Base-by-base conservation (phyloP, 2,113 vertebrate species). In the Corydoras maculifer region DNA sequence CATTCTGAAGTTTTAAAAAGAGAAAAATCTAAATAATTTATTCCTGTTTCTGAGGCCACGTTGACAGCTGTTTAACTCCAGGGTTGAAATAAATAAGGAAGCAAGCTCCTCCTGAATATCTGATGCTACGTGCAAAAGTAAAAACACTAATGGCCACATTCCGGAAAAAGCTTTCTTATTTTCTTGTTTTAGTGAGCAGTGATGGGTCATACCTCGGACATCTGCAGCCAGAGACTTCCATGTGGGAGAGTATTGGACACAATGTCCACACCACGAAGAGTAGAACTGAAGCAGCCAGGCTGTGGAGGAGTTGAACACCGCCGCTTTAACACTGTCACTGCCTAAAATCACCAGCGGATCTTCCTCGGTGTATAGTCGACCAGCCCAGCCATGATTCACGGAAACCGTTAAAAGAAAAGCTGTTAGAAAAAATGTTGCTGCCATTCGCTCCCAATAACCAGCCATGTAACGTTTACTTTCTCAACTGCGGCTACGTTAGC, bases 261-360 rank as follows among this genome's bases (percentile, higher is more conserved):
- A 98, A 87, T 98, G 95, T 55, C 95, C 93, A 75, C 95, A 98
- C 90, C 93, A 94, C 68, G 94, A 97, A 13, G 94, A 96, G 87
- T 90, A 97, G 83, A 98, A 98, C 92, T 98, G 94, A 81, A 97
- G 78, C 30, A 97, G 81, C 94, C 95, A 98, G 75, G 94, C 94
- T 69, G 89, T 83, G 35, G 93, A 89, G 14, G 94, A 93, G 88
- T 94, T 94, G 14, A 65, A 79, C 69, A 95, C 81, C 64, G 87
- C 82, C 63, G 60, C 68, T 77, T 86, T 86, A 70, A 93, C 78
- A 64, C 81, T 88, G 60, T 84, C 69, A 82, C 89, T 84, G 83
- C 82, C 83, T 84, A 98, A 88, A 81, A 95, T 88, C 70, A 88
- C 83, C 83, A 97, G 80, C 53, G 91, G 88, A 76, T 96, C 94